Evolutionary conservation across 2,113 vertebrate genomes (phyloP), one percentile per base, ranked within the genome.

Genomic region (Suncus etruscus): DNA sequence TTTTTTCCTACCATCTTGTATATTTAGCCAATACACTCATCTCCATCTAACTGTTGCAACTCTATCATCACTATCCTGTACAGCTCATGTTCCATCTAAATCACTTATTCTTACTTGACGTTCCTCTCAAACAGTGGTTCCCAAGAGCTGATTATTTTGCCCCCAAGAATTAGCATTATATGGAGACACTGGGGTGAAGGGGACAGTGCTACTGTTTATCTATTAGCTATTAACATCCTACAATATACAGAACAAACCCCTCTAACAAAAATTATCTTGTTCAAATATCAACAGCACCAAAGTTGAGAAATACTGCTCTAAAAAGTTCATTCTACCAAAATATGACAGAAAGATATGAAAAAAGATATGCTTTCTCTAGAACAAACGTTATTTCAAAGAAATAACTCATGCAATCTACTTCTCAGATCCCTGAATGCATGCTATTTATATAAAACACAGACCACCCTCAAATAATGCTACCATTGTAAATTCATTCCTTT

Each of bases 341-440:
- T 32, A 29, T 50, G 69, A 84, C 0, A 81, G 27, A 54, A 93
- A 90, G 9, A 78, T 31, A 73, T 15, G 22, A 29, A 78, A 91
- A 70, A 45, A 75, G 20, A 25, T 66, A 94, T 72, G 6, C 12
- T 88, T 88, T 85, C 73, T 91, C 77, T 24, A 81, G 32, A 85
- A 72, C 29, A 89, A 90, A 77, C 78, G 50, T 74, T 20, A 58
- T 86, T 81, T 87, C 31, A 90, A 47, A 95, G 27, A 90, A 91
- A 84, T 1, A 81, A 31, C 63, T 88, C 58, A 69, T 51, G 31
- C 4, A 70, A 83, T 73, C 39, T 68, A 84, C 32, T 85, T 93
- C 45, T 90, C 31, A 91, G 70, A 25, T 39, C 32, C 79, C 69
- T 86, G 39, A 89, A 87, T 84, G 93, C 50, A 93, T 76, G 24